Base-by-base conservation (phyloP, 1,140 invertebrate species). In the Trachymyrmex cornetzi region DNA sequence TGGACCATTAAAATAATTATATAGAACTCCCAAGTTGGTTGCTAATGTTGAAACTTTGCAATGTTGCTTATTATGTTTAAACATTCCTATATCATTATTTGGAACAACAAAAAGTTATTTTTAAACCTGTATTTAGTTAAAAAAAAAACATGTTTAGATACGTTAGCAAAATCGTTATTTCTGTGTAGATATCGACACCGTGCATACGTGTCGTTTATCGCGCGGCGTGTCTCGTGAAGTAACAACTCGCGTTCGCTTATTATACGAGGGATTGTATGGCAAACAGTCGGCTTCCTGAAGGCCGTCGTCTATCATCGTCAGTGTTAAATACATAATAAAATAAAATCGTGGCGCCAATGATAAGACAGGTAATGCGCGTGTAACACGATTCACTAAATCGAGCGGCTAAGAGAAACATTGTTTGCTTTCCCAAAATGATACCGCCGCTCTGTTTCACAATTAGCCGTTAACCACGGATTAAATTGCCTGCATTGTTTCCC, bases 301-400 rank as follows among this genome's bases (percentile, higher is more conserved):
- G 90, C 64, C 87, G 44, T 53, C 72, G 72, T 75, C 72, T 75
- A 86, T 69, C 66, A 6, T 69, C 22, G 12, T 48, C 61, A 85
- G 69, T 69, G 80, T 82, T 86, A 22, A 91, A 88, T 75, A 63
- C 84, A 91, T 88, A 87, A 86, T 91, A 87, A 89, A 93, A 92
- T 89, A 91, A 91, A 89, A 91, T 92, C 48, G 57, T 69, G 92
- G 91, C 92, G 90, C 91, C 90, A 88, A 77, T 77, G 91, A 93
- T 93, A 92, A 93, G 89, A 34, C 61, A 38, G 12, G 55, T n/a
- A 55, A 22, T 81, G 34, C 34, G 53, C n/a, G 55, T 19, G 67
- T 48, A 84, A 5, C 63, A 75, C 61, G 55, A 80, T 69, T 81
- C 67, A 34, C 9, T 57, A 59, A 59, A 69, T 79, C 24, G 59